These are phyloP conservation scores for Gymnothorax reevesii DNA, from an alignment of 2,797 vertebrate species.

Conservation along the genomic window DNA sequence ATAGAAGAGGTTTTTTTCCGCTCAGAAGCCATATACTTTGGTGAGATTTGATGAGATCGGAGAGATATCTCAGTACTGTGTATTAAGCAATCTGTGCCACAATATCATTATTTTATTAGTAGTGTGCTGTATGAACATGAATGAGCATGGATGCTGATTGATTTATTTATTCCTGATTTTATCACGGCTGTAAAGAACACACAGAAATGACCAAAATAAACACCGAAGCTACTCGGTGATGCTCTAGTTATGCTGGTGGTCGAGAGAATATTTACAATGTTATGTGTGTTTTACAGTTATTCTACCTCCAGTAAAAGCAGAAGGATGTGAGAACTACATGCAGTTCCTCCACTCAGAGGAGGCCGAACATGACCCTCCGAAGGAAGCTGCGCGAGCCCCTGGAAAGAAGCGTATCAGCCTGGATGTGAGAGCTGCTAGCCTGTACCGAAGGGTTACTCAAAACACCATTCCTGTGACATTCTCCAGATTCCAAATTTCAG, in stretches of 20 bases:
- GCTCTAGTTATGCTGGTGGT: constrained; percentile 2
- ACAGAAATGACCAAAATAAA: not conserved
- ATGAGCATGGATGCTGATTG: not conserved
- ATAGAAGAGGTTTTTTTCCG: no score
- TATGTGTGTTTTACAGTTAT: constrained; percentile 63
- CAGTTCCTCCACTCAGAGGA: constrained; percentile 68
- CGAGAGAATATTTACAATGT: not conserved
- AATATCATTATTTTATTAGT: not conserved
- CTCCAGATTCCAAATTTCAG: not conserved
- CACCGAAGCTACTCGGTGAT: not conserved
- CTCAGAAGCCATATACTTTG: not conserved
- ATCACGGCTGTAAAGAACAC: not conserved
- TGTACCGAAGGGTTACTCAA: not conserved
- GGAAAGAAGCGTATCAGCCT: constrained; percentile 75
- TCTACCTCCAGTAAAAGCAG: constrained; percentile 74
- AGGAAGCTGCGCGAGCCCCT: constrained; percentile 60
- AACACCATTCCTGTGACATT: not conserved
- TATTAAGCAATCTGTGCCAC: not conserved
- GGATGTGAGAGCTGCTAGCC: constrained; percentile 60
- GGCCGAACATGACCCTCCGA: constrained; percentile 59
- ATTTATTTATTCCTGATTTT: not conserved
- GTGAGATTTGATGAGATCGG: not conserved
- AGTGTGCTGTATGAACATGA: not conserved
- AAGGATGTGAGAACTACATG: constrained; percentile 71
- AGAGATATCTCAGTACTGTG: not conserved